Evolutionary conservation across 2,113 vertebrate species (phyloP), one percentile per base, ranked within the genome.

Genomic region (Galeopterus variegatus): DNA sequence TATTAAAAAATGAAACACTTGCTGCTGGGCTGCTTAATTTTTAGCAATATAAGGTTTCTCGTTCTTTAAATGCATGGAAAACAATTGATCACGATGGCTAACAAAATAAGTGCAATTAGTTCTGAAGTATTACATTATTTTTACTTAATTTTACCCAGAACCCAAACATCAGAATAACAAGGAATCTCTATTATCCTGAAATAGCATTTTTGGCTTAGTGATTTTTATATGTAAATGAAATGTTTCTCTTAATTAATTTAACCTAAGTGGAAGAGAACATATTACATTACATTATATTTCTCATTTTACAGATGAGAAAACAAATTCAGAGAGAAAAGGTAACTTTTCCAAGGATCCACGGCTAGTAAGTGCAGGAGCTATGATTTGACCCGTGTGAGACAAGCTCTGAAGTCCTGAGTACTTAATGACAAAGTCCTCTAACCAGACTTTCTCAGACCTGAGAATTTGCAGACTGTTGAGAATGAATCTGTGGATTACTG

Each of bases 1-100:
- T 76, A 80, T 91, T 90, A 65, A 90, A 91, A 50, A n/a, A 45
- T 73, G 87, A 83, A 95, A 88, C 95, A 28, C 48, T 89, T 85
- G n/a, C 58, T 85, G 36, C 33, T 48, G 41, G 21, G 77, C 3
- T 69, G 76, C 80, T 90, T 64, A 83, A 4, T 33, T 96, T 85
- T 95, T 65, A 93, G 14, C 48, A 85, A 77, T 48, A 41, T 67
- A 62, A 81, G 64, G 2, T 93, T 95, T 94, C 75, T 90, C 77
- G 89, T 91, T 95, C 75, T 81, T 85, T 80, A 72, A 93, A 41
- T 92, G 8, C 45, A 80, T 4, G 54, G 17, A 41, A 82, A 88
- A 91, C 62, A 23, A 26, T 84, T 81, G 33, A 94, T 84, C 21
- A 28, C 33, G 17, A 50, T 77, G 48, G 4, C 41, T 70, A 88